Base-by-base conservation (phyloP, 2,888 invertebrate genomes). In the Hemistola chrysoprasaria region DNA sequence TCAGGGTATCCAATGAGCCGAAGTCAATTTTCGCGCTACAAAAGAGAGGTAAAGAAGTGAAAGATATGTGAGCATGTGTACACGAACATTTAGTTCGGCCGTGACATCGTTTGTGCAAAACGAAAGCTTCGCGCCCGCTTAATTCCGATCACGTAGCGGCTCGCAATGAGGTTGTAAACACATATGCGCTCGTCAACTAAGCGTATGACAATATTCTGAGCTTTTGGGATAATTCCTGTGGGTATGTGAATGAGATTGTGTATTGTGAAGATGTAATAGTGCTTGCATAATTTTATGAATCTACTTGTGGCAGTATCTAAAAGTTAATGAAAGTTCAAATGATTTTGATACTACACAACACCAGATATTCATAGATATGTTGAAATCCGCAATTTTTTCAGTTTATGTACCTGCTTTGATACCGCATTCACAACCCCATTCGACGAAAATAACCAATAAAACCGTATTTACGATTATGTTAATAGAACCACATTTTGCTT, bases 111-210 rank as follows among this genome's bases (percentile, higher is more conserved):
- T 59, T 47, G 59, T 60, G 62, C 64, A 76, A 78, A 79, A 76
- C 65, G 53, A 47, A 60, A 48, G 56, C 34, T 50, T 51, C 51
- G 51, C 54, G 50, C 49, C 53, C 59, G 65, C 60, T 71, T 73
- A 71, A 80, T 78, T 76, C 80, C 49, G 55, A 67, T 71, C 79
- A 80, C 80, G 66, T 66, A 51, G 55, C 45, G 55, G 56, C 53
- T 34, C 62, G 62, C 70, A 67, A 72, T 67, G 71, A 70, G 65
- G 64, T 56, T 62, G 70, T 67, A 69, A 75, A 73, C 76, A 72
- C 62, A 65, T 31, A 11, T 29, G 34, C 34, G 43, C 23, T 28
- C 26, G 33, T 59, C 50, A 55, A 51, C 57, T 58, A 48, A 37
- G 52, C 45, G 56, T 50, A 49, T 56, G 53, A 59, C 62, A 63